Base-by-base conservation (phyloP, 2,797 vertebrate genomes). In the Pogonophryne albipinna region DNA sequence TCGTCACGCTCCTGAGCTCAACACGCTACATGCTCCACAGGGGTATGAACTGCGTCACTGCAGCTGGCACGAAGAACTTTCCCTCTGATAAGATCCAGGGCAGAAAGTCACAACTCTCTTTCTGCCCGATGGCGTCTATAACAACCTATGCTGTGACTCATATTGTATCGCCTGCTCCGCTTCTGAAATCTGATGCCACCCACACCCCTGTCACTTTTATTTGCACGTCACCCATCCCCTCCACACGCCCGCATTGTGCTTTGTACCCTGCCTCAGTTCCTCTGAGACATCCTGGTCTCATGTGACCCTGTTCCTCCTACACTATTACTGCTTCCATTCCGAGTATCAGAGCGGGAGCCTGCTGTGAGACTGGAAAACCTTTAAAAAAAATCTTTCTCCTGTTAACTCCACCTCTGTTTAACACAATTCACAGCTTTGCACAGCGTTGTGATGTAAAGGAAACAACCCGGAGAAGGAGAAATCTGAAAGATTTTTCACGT, bases 41-140 rank as follows among this genome's bases (percentile, higher is more conserved):
- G 20, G 13, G 3, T 14, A 62, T 20, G 23, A 83, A 74, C 66
- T 38, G 64, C n/a, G 6, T 77, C 78, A 69, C 76, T 10, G 49
- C 38, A 60, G 66, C 68, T 74, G 75, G 57, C 49, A 81, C 45
- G 69, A 20, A 70, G 62, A 83, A 82, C 66, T 65, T 82, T 84
- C 57, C 64, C 27, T 46, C 41, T 11, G 74, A 84, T 82, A 56
- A 83, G 46, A 82, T 76, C 67, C 58, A 38, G 1, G 14, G 17
- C 68, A 64, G n/a, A 31, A 74, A 82, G n/a, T 65, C 31, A 60
- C 67, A 65, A 52, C 41, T 53, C 52, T 66, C 15, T 51, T 56
- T 75, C 58, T 34, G 47, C 61, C n/a, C 11, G 11, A 14, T n/a
- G 23, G 23, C 3, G 23, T 15, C 45, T 42, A 58, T 66, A 79